Base-by-base conservation (phyloP, 1,140 invertebrate genomes). In the Aphis craccivora region DNA sequence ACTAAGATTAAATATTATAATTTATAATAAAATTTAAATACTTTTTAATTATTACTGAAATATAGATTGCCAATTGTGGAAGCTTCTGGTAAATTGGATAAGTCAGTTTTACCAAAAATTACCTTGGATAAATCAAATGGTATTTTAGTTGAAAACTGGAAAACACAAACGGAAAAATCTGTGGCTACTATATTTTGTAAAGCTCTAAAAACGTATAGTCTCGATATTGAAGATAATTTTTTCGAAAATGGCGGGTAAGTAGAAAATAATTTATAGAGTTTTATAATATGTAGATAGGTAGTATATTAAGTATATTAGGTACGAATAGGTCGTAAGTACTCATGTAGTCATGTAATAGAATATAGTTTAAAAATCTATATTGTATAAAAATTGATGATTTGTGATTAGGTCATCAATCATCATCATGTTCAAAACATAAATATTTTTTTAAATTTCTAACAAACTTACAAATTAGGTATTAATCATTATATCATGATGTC, bases 181-280 rank as follows among this genome's bases (percentile, higher is more conserved):
- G 43, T 95, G 1, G 94, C 94, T 7, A 94, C 86, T 14, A 94
- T 94, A 84, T 95, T 94, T 94, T 94, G 94, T 76, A 91, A 94
- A 67, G 76, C 94, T 30, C 84, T 95, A 67, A 94, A 94, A 83
- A 81, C 94, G 0, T 91, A 51, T 35, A 93, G 83, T 22, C 45
- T 95, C 25, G 94, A 95, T 89, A 60, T 93, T 48, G 86, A 94
- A 23, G 94, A 94, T 93, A 95, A 94, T 94, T 95, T 94, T 90
- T 95, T 95, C 84, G 94, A 95, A 40, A 90, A 94, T 48, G 94
- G 94, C 86, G 94, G 96, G 94, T 94, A 93, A 94, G 94, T 93
- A 48, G 25, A n/a, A 60, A n/a, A 48, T 53, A 89, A 53, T 55
- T 5, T 76, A 76, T 35, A 76, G 60, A n/a, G 14, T n/a, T 76